phyloP scores from a whole-genome alignment of 2,113 vertebrate species.

The Phalacrocorax carbo region DNA sequence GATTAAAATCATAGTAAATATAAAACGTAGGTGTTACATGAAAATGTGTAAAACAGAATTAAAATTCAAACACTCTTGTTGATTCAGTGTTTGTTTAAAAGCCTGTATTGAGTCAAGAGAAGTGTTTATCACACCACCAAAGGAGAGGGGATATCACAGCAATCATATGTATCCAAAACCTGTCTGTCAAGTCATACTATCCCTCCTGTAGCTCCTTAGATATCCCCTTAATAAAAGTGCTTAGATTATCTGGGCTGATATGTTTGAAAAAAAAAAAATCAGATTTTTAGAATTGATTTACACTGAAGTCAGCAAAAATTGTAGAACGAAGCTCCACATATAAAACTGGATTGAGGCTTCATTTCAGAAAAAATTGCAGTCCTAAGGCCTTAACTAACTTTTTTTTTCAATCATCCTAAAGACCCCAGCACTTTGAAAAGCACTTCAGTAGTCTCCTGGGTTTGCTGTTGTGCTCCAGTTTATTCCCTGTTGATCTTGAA shows the following conservation, averaged over 20 bases:
- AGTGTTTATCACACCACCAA: not conserved
- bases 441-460: not conserved
- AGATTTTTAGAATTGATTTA: not conserved
- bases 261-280: not conserved
- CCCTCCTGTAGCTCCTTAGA: not conserved
- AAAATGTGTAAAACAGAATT: not conserved
- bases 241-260: not conserved
- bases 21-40: not conserved
- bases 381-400: not conserved
- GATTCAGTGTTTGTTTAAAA: not conserved
- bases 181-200: not conserved
- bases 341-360: not conserved
- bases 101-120: not conserved
- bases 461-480: not conserved
- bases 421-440: not conserved
- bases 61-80: not conserved
- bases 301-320: not conserved
- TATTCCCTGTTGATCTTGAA: not conserved
- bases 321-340: not conserved
- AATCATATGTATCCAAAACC: not conserved
- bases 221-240: not conserved
- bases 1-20: not conserved
- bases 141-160: not conserved
- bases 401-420: not conserved
- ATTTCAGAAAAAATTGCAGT: not conserved